phyloP scores from a whole-genome alignment of 2,113 vertebrate genomes.

The Notarius lentiginosus region DNA sequence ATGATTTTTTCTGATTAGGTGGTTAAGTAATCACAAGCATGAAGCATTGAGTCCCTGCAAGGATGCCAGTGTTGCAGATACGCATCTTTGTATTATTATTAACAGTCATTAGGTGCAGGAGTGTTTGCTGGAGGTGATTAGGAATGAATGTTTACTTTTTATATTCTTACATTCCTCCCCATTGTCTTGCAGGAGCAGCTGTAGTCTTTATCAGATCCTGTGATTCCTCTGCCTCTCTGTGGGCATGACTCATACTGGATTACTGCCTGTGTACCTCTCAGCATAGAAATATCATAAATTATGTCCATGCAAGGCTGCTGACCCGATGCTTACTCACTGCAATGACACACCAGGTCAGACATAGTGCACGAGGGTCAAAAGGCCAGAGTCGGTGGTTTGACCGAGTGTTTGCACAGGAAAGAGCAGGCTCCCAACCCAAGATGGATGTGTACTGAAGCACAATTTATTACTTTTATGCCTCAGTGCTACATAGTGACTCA shows the following conservation, averaged over 20 bases:
- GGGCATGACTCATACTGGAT: constrained; percentile 37
- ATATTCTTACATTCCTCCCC: neutral
- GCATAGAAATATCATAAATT: constrained; percentile 33
- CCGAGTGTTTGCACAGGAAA: constrained; percentile 26
- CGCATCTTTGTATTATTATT: neutral
- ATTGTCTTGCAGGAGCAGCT: constrained; percentile 33
- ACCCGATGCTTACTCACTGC: neutral
- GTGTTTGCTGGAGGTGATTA: neutral
- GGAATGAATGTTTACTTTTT: neutral
- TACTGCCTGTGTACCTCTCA: neutral
- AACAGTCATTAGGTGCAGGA: neutral
- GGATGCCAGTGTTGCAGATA: neutral
- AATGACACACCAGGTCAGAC: constrained; percentile 25
- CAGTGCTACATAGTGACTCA: constrained; percentile 14
- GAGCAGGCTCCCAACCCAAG: constrained; percentile 1
- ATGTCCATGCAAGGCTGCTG: neutral
- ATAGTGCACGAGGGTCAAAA: constrained; percentile 12
- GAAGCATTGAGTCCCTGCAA: neutral
- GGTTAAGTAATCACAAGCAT: neutral
- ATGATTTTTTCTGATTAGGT: neutral
- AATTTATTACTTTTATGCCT: constrained; percentile 39
- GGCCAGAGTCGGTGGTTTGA: neutral
- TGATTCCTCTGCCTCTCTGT: constrained; percentile 2
- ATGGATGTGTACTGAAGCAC: constrained; percentile 13
- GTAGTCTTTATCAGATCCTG: neutral